Percentiles rank a stretch among this genome's conserved stretches.
Conservation (phyloP, 2,888 invertebrate genomes). For the Caenorhabditis uteleia region DNA sequence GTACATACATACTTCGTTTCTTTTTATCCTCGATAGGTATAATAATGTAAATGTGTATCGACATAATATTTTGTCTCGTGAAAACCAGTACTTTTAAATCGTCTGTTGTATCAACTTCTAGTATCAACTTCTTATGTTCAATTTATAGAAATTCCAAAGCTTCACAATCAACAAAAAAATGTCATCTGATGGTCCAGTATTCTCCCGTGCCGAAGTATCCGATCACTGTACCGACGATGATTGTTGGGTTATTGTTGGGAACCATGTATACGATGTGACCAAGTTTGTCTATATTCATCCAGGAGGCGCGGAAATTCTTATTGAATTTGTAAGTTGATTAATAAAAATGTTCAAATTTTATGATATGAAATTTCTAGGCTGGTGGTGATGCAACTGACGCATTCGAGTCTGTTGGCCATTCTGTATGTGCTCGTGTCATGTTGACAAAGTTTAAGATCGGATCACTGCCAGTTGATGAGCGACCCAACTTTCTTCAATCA, state of each 20-base stretch:
- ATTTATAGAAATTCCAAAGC: too few species aligned
- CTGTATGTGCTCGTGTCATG: constrained; percentile 50
- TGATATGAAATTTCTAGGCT: constrained; percentile 44
- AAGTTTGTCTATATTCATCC: constrained; percentile 52
- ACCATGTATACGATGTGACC: constrained; percentile 54
- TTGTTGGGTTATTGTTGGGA: constrained; percentile 54
- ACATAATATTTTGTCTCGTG: too few species aligned
- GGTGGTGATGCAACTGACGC: constrained; percentile 61
- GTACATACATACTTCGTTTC: too few species aligned
- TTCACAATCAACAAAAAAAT: too few species aligned
- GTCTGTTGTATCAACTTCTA: neutral
- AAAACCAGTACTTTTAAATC: too few species aligned
- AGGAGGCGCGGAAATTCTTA: constrained; percentile 53
- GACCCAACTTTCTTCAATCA: constrained; percentile 16
- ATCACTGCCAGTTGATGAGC: constrained; percentile 36
- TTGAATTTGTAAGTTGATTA: constrained; percentile 54
- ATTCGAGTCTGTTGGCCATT: constrained; percentile 63
- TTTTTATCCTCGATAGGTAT: too few species aligned
- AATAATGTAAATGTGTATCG: too few species aligned
- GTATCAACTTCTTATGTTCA: too few species aligned
- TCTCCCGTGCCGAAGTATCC: constrained; percentile 47
- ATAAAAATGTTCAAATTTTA: neutral
- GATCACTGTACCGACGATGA: constrained; percentile 48
- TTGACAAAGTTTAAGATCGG: constrained; percentile 47
- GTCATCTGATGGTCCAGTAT: constrained; percentile 3